phyloP scores from a whole-genome alignment of 2,113 vertebrate genomes.

The Edolisoma coerulescens region DNA sequence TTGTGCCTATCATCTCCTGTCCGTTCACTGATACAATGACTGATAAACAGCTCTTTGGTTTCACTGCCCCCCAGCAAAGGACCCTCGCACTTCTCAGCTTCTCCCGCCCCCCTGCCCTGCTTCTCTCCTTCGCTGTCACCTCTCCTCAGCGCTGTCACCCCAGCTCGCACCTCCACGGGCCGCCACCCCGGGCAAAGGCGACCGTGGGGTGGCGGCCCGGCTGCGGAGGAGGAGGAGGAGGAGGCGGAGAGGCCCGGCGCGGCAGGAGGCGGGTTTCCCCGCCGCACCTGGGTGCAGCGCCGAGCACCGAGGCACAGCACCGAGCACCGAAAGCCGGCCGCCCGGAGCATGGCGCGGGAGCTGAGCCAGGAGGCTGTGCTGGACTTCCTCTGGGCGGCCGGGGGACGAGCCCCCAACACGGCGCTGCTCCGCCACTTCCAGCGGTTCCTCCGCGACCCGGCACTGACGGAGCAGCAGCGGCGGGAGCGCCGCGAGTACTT shows the following conservation, averaged over 20 bases:
- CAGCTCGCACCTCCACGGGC: background rate
- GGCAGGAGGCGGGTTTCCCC: slow-evolving; percentile 20
- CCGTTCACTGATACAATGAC: rapidly evolving
- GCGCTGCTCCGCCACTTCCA: slow-evolving; percentile 83
- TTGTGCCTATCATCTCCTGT: background rate
- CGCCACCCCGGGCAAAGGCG: slow-evolving; percentile 6
- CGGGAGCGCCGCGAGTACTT: slow-evolving; percentile 83
- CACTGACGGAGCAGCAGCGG: slow-evolving; percentile 64
- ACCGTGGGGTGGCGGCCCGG: background rate
- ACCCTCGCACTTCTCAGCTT: background rate
- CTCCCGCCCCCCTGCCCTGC: background rate
- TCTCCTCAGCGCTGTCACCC: background rate
- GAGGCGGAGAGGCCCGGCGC: background rate
- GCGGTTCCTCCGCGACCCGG: slow-evolving; percentile 78
- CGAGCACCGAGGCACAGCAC: background rate
- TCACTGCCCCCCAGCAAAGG: rapidly evolving
- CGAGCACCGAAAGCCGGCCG: background rate
- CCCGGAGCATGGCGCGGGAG: slow-evolving; percentile 79
- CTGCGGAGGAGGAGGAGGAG: background rate
- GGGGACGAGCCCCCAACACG: slow-evolving; percentile 82
- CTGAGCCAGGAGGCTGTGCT: slow-evolving; percentile 86
- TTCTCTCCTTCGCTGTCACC: background rate
- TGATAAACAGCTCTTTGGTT: background rate
- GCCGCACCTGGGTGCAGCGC: background rate
- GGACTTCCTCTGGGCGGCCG: slow-evolving; percentile 78